A percentile compares a stretch with the other conserved stretches of the same genome.
These are phyloP conservation scores for Mongoloraphidia duomilia DNA, from an alignment of 2,888 invertebrate species.

Conservation along the genomic window DNA sequence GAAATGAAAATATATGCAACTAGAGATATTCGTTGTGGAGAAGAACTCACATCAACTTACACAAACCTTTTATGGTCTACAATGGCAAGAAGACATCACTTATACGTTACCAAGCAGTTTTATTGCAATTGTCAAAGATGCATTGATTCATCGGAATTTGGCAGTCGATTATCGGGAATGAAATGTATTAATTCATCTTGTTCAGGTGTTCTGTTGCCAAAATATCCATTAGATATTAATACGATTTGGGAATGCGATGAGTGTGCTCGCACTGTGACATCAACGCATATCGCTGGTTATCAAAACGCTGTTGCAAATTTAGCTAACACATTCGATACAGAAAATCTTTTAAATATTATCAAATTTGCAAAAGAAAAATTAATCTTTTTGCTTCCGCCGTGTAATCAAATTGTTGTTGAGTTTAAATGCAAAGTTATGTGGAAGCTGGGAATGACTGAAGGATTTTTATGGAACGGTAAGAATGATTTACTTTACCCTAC, in stretches of 20 bases:
- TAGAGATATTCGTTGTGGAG: slow-evolving; percentile 39
- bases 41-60: slow-evolving; percentile 52
- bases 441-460: slow-evolving; percentile 40
- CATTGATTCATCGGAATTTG: slow-evolving; percentile 49
- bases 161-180: slow-evolving; percentile 40
- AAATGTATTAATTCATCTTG: slow-evolving; percentile 38
- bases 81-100: slow-evolving; percentile 41
- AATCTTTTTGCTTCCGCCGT: slow-evolving; percentile 37
- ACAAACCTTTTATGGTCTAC: slow-evolving; percentile 55
- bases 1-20: slow-evolving; percentile 46
- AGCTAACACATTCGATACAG: slow-evolving; percentile 34
- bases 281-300: slow-evolving; percentile 34
- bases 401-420: slow-evolving; percentile 46
- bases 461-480: slow-evolving; percentile 44
- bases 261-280: slow-evolving; percentile 35
- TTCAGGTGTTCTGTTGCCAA: slow-evolving; percentile 39
- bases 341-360: slow-evolving; percentile 37
- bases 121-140: slow-evolving; percentile 50
- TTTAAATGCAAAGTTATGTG: slow-evolving; percentile 48
- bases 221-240: slow-evolving; percentile 34
- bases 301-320: slow-evolving; percentile 40
- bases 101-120: slow-evolving; percentile 53
- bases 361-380: slow-evolving; percentile 40
- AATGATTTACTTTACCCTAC: not conserved
- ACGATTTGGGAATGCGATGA: slow-evolving; percentile 44